phyloP scores from a whole-genome alignment of 2,888 invertebrate genomes.

The Phasia obesa region DNA sequence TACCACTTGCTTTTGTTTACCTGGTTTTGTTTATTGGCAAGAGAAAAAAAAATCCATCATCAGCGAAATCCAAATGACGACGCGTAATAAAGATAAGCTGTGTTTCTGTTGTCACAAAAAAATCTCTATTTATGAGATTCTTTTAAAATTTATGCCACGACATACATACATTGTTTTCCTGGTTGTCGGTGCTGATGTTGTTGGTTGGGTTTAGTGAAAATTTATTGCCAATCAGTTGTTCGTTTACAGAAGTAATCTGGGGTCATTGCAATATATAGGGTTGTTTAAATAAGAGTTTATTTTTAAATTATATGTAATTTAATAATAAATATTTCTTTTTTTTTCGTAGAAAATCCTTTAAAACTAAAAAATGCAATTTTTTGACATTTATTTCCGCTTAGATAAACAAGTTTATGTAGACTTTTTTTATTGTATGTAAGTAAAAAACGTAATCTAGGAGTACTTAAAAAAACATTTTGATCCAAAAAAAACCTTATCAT shows the following conservation, averaged over 20 bases:
- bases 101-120: conserved; percentile 69
- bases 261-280: conserved; percentile 40
- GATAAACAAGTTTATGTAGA: too few species aligned
- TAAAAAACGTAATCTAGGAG: too few species aligned
- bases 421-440: too few species aligned
- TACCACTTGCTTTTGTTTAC: conserved; percentile 55
- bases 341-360: too few species aligned
- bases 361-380: too few species aligned
- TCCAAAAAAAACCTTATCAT: too few species aligned
- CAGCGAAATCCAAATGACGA: conserved; percentile 73
- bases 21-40: conserved; percentile 15
- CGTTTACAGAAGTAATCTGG: conserved; percentile 58
- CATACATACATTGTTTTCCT: conserved; percentile 56
- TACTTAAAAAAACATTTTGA: too few species aligned
- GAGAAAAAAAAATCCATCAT: conserved; percentile 68
- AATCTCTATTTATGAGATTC: conserved; percentile 72
- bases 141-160: conserved; percentile 68
- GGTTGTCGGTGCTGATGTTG: conserved; percentile 50
- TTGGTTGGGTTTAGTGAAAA: conserved; percentile 53
- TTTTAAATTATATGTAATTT: neutral
- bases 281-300: neutral
- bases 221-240: conserved; percentile 68
- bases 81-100: conserved; percentile 74
- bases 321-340: too few species aligned
- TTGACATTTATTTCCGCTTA: too few species aligned